Evolutionary conservation across 2,797 vertebrate species (phyloP), one percentile per base, ranked within the genome.

Genomic region (Takifugu rubripes): DNA sequence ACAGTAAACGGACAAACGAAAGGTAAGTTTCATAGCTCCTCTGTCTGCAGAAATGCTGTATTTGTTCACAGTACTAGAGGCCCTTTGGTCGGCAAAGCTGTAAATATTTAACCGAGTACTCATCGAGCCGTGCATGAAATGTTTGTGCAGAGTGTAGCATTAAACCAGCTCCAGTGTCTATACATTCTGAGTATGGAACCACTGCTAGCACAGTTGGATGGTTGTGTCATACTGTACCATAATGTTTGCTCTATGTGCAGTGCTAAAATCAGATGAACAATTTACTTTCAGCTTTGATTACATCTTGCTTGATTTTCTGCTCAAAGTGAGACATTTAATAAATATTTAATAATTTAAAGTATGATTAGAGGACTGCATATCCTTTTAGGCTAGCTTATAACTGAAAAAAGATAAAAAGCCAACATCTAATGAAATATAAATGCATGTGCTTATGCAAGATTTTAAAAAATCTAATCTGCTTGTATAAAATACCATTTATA

Each of bases 11-110:
- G 36, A 40, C 14, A 2, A 40, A 40, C 1, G 36, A 14, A 40
- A 40, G 10, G 10, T 11, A 3, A 14, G 11, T 40, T 29, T 5
- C 27, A 29, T 29, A 29, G 33, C 9, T 33, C 8, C 8, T 33
- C 33, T 70, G 51, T 14, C 53, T 70, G 50, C 56, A 58, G 43
- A 16, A 45, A 45, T 43, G 54, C 59, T 64, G 48, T 61, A 56
- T 45, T 17, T 21, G 17, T n/a, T 46, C 44, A 61, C 54, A 72
- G 42, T 72, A 33, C 71, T 21, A 72, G 1, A 68, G 33, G 66
- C 74, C 47, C 67, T 84, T 83, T 84, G 77, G 78, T 81, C 61
- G 72, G 8, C 56, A n/a, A 46, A 25, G 47, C n/a, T 68, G 74
- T 66, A 71, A 81, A 86, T 72, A 74, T 66, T 61, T 72, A 81